Evolutionary conservation across 35 echinoderm and acorn worm genomes (phyloP).

Genomic region (Acanthaster planci): DNA sequence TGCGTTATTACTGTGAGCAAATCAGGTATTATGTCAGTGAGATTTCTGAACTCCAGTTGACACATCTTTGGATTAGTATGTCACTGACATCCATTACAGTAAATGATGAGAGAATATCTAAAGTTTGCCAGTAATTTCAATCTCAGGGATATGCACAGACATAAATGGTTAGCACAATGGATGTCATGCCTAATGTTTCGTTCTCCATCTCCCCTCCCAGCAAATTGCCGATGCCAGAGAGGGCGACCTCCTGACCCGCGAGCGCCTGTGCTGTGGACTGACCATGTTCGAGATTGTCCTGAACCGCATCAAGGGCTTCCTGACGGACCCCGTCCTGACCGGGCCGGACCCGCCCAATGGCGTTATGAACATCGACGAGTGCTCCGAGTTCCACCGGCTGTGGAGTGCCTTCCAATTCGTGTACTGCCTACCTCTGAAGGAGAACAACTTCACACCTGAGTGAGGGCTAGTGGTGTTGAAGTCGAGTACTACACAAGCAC

Average conservation of each 20-base stretch:
- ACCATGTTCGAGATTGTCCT: constrained; percentile 96
- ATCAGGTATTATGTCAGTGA: no score
- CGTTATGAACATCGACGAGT: constrained; percentile 98
- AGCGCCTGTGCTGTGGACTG: constrained; percentile 93
- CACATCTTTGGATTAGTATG: no score
- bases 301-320: constrained; percentile 87
- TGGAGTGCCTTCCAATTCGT: constrained; percentile 99
- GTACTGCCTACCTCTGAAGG: constrained; percentile 89
- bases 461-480: constrained; percentile 47
- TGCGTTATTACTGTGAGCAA: no score
- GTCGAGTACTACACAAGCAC: no score
- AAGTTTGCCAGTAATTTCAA: no score
- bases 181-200: no score
- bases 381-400: constrained; percentile 90
- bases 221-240: constrained; percentile 78
- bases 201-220: constrained; percentile 49
- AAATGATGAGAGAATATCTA: no score
- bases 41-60: no score
- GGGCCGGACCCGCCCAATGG: constrained; percentile 87
- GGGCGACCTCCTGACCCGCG: constrained; percentile 88
- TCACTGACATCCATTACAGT: no score
- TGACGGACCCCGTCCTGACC: constrained; percentile 79
- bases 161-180: no score
- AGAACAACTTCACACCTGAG: constrained; percentile 90
- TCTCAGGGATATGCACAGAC: no score